Evolutionary conservation across 2,113 vertebrate genomes (phyloP), one percentile per base, ranked within the genome.

Genomic region (Gorsachius goisagi): DNA sequence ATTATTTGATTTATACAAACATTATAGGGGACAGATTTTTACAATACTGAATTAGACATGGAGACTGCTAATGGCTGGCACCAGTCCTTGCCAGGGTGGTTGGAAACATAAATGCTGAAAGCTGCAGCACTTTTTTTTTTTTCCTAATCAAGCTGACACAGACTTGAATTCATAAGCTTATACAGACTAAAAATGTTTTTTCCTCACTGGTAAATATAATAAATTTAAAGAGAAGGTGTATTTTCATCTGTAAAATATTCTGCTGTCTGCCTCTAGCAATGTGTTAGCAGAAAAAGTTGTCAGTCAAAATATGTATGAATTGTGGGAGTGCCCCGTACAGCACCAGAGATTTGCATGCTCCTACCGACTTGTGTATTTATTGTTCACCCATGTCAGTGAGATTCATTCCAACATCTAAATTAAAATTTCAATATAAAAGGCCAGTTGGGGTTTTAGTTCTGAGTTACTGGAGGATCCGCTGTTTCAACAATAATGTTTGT

Each of bases 381-480:
- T 97, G 52, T 74, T 84, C 47, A 28, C 35, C 63, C 18, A 53
- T 76, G 49, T 53, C 66, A 88, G 52, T 73, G 66, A 92, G 63
- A 92, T 41, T 89, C 32, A 90, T 85, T 79, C 75, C 75, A 78
- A 66, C 80, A 66, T 93, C 55, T 91, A 85, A 94, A 93, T 93
- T 94, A 91, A 94, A 95, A 95, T 94, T 90, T 92, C 26, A 62
- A 4, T 85, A 24, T 72, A 80, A 92, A 75, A 90, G 91, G 63
- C 72, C 71, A 86, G 33, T 97, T 95, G 85, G 35, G 55, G n/a
- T 60, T 95, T 97, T 96, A 72, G 47, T 96, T 96, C 66, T 87
- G 85, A 96, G 77, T 93, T 97, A 73, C 71, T 95, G 91, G 79
- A 96, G 94, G 80, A 93, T 94, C 81, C 13, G 24, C 89, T 85